Evolutionary conservation across 2,888 invertebrate genomes (phyloP).

Genomic region (Cetonia aurata): DNA sequence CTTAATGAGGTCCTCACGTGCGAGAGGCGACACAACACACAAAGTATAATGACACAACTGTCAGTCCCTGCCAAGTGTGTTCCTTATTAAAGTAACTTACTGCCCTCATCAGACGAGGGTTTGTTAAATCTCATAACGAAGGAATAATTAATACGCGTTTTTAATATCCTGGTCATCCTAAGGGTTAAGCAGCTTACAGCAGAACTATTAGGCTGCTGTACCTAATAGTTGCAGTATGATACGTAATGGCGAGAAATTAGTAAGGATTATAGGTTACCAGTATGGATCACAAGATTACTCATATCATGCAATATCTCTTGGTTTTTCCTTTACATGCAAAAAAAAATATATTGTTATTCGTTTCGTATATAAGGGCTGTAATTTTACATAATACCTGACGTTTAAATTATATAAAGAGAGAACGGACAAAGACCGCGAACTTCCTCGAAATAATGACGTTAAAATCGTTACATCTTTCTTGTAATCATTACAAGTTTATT

Average conservation of each 20-base stretch:
- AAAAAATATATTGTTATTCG: no score
- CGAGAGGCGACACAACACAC: slow-evolving; percentile 54
- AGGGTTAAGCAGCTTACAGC: not conserved
- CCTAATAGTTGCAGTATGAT: not conserved
- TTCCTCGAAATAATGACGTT: slow-evolving; percentile 44
- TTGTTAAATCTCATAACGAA: slow-evolving; percentile 53
- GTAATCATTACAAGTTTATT: slow-evolving; percentile 61
- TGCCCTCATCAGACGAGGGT: slow-evolving; percentile 50
- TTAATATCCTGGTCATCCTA: slow-evolving; percentile 28
- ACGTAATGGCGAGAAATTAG: not conserved
- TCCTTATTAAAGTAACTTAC: slow-evolving; percentile 56
- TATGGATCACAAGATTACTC: no score
- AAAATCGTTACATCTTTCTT: slow-evolving; percentile 60
- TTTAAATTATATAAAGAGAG: not conserved
- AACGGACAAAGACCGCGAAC: not conserved
- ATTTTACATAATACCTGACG: no score
- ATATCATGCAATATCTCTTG: no score
- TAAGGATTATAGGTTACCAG: no score
- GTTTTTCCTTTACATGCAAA: no score
- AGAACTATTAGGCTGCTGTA: slow-evolving; percentile 9
- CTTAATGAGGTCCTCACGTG: slow-evolving; percentile 57
- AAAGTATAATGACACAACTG: slow-evolving; percentile 57
- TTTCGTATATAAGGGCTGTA: no score
- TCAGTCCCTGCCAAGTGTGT: slow-evolving; percentile 54
- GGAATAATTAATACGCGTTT: slow-evolving; percentile 45